Conservation (phyloP, 2,113 vertebrate species). For the Microcebus griseorufus region DNA sequence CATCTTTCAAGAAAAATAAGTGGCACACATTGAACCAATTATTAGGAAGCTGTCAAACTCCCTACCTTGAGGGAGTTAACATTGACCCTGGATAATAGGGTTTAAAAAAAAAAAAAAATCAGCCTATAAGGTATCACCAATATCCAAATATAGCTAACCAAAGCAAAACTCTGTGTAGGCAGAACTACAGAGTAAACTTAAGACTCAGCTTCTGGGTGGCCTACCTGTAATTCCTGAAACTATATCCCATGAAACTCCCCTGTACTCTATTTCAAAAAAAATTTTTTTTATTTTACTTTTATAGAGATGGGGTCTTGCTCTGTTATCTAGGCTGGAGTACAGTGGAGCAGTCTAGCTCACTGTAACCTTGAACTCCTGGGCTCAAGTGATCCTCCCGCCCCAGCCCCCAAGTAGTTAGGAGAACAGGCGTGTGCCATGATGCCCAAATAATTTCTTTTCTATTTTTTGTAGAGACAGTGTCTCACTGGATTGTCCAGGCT, state of each 20-base stretch:
- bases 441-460: not conserved
- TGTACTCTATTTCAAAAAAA: too few relatives aligned
- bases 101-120: not conserved
- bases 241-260: not conserved
- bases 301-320: not conserved
- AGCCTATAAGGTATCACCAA: not conserved
- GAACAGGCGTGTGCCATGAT: not conserved
- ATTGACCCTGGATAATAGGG: not conserved
- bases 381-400: not conserved
- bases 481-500: not conserved
- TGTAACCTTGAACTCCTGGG: not conserved
- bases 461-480: not conserved
- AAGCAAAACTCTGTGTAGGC: not conserved
- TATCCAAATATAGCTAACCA: not conserved
- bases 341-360: not conserved
- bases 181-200: not conserved
- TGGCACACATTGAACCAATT: not conserved
- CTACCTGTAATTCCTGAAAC: not conserved
- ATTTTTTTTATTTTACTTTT: not conserved
- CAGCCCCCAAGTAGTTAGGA: not conserved
- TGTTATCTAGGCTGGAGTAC: not conserved
- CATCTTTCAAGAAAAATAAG: conserved; percentile 10
- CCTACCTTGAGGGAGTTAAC: not conserved
- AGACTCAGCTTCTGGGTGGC: not conserved
- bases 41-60: not conserved